phyloP scores from a whole-genome alignment of 2,888 invertebrate genomes.

The Agriotes lineatus region DNA sequence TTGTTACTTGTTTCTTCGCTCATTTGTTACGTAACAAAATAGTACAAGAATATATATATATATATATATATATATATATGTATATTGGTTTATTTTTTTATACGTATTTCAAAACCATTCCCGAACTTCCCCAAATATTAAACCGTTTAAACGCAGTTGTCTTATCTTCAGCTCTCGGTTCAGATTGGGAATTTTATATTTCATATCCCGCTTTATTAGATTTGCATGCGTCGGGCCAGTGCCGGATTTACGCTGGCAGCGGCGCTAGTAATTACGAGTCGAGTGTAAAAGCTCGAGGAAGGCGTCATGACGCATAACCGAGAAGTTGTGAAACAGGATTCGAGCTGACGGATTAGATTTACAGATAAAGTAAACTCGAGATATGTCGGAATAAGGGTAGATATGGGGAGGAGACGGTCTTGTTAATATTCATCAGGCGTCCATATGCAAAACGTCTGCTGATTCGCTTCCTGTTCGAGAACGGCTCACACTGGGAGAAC shows the following conservation, averaged over 20 bases:
- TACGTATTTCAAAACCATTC: no score
- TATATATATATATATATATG: no score
- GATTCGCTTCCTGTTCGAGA: conserved; percentile 62
- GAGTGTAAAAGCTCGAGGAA: conserved; percentile 9
- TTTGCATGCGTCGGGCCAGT: conserved; percentile 27
- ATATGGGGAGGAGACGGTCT: conserved; percentile 50
- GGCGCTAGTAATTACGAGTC: conserved; percentile 8
- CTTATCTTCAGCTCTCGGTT: conserved; percentile 49
- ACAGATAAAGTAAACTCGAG: conserved; percentile 53
- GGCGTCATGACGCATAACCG: conserved; percentile 18
- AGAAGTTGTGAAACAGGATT: conserved; percentile 36
- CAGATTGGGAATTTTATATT: conserved; percentile 57
- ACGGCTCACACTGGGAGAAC: conserved; percentile 58
- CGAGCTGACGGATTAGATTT: conserved; percentile 47
- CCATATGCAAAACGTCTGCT: conserved; percentile 66
- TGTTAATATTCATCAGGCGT: conserved; percentile 66
- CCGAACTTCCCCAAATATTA: no score
- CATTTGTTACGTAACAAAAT: no score
- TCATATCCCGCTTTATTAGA: conserved; percentile 49
- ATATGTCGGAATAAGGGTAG: conserved; percentile 50
- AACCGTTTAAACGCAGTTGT: no score
- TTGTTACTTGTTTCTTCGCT: no score
- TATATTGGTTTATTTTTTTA: no score
- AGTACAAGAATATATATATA: no score
- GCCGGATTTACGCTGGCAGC: conserved; percentile 1